Conservation (phyloP, 2,888 invertebrate genomes). For the Thalpophila matura region DNA sequence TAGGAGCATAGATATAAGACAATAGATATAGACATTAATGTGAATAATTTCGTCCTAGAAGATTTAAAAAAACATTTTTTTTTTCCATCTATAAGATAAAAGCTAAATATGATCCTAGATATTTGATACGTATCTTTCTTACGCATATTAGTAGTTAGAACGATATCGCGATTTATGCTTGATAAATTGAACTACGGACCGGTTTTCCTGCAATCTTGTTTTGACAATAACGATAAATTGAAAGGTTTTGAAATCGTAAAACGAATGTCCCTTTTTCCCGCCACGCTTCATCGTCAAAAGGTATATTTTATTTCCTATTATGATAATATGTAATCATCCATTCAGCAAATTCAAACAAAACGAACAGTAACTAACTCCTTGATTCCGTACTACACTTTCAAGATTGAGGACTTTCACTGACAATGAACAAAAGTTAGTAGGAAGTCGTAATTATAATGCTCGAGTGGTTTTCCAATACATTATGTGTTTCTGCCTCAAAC, state of each 20-base stretch:
- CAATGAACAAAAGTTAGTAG: background rate
- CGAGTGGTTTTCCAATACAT: background rate
- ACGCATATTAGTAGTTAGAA: background rate
- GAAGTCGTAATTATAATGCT: constrained; percentile 7
- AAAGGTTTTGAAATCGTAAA: constrained; percentile 8
- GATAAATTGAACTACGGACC: constrained; percentile 8
- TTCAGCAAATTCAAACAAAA: too few species aligned
- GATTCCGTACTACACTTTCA: background rate
- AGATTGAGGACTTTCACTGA: background rate
- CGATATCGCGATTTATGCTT: background rate
- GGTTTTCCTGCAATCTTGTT: constrained; percentile 18
- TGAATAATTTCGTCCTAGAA: too few species aligned
- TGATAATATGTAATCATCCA: too few species aligned
- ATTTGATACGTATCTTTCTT: too few species aligned
- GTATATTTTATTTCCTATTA: background rate
- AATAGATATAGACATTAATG: too few species aligned
- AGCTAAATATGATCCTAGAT: too few species aligned
- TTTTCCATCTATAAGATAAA: too few species aligned
- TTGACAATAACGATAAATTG: constrained; percentile 28
- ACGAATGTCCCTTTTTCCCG: too few species aligned
- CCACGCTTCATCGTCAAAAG: too few species aligned
- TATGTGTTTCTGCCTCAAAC: constrained; percentile 2
- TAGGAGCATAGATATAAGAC: too few species aligned
- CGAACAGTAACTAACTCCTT: background rate
- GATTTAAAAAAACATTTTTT: too few species aligned